Evolutionary conservation across 2,113 vertebrate species (phyloP), one percentile per base, ranked within the genome.

Genomic region (Peromyscus leucopus): DNA sequence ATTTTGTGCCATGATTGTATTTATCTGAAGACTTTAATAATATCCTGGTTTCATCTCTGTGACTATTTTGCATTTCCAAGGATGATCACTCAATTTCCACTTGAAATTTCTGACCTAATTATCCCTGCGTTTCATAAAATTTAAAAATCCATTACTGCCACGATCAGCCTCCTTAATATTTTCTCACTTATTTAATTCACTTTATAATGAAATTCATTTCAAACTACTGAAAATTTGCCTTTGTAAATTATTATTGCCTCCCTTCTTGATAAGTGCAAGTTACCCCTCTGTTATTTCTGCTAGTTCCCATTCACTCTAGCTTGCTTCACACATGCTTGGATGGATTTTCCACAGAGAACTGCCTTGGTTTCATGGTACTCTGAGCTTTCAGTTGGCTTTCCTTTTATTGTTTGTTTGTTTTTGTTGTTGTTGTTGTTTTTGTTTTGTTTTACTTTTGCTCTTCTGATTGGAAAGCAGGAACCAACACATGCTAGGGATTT

Each of bases 121-220:
- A 97, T 79, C 39, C 83, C 33, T 96, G 13, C 71, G 96, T 96
- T 96, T 96, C 74, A 90, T 93, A 79, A 94, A 97, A 83, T 36
- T 96, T 97, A 96, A 96, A 97, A 97, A 93, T n/a, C 51, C 67
- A 96, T 97, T 91, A 96, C n/a, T 91, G 48, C 78, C 46, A 69
- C 61, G 46, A 89, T 97, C 87, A 97, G n/a, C 39, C 48, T 84
- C 67, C 26, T 95, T 94, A 96, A 93, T 96, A 96, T 93, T 93
- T 97, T 96, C 82, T 97, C 82, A 94, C 94, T 97, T 97, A 93
- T 96, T 97, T 97, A 96, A 94, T 93, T 24, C 36, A 79, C 67
- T 93, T 95, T 91, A 83, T 97, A 97, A 96, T 86, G 61, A 96
- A 97, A 92, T 95, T 97, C 36, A 93, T 94, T 97, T 96, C 75